Evolutionary conservation across 2,113 vertebrate genomes (phyloP), one percentile per base, ranked within the genome.

Genomic region (Haemorhous mexicanus): DNA sequence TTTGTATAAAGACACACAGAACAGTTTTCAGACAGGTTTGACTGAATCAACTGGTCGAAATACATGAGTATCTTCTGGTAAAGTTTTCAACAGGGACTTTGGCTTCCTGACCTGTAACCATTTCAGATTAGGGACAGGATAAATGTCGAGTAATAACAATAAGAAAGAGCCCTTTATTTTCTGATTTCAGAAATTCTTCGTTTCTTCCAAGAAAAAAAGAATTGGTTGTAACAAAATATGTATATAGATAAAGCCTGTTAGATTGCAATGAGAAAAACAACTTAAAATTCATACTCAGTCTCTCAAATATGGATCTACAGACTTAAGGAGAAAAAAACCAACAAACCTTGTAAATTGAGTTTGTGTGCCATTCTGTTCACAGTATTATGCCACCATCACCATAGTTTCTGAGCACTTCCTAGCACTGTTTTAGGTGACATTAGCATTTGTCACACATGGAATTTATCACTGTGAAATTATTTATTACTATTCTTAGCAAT

Each of bases 401-500:
- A 90, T 92, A 95, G 94, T 93, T 95, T 96, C 95, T 90, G 83
- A 93, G 83, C 81, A 88, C 76, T 87, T 90, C 82, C 50, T 93
- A 91, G 67, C 84, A 88, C 74, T 77, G 53, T 79, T 88, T 86
- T 95, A 94, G 88, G 90, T 96, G 93, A 94, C 90, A 93, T 88
- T 91, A 95, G 72, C 82, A 94, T 95, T 95, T 95, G 92, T 95
- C 94, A 92, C 90, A 94, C 90, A 95, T 90, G 61, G 76, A 95
- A 94, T 92, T 96, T 94, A 93, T 91, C 89, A 85, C 91, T 87
- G 74, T 62, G 84, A 84, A 97, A 96, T 97, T 97, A 95, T 94
- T 96, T 97, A 93, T 90, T 94, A 74, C 94, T 96, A 94, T 95
- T 96, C 87, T 96, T 97, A 96, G 94, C 70, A 92, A 88, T 26